Percentiles rank a stretch among this genome's conserved stretches.
Conservation (phyloP, 2,888 invertebrate genomes). For the Alcis repandata region DNA sequence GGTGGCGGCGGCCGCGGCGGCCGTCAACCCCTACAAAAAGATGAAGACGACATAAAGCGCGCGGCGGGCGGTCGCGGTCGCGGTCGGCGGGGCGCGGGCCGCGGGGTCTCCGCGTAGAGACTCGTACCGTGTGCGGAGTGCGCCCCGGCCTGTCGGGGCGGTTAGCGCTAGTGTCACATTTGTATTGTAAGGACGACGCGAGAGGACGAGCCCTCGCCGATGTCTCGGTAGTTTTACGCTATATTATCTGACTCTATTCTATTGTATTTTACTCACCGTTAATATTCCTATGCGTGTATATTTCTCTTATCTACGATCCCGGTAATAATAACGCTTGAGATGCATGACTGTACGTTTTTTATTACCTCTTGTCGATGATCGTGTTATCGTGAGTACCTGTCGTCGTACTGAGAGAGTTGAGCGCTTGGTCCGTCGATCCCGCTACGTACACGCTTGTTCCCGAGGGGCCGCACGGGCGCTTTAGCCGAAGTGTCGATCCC, state of each 20-base stretch:
- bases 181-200: slow-evolving; percentile 86
- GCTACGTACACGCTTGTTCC: slow-evolving; percentile 86
- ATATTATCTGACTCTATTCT: slow-evolving; percentile 71
- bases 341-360: slow-evolving; percentile 95
- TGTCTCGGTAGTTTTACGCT: slow-evolving; percentile 84
- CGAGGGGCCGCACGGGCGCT: slow-evolving; percentile 84
- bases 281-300: slow-evolving; percentile 85
- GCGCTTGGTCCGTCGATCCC: slow-evolving; percentile 85
- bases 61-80: slow-evolving; percentile 52
- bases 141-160: slow-evolving; percentile 83
- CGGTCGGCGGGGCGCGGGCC: slow-evolving; percentile 80
- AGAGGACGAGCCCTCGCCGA: slow-evolving; percentile 79
- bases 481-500: slow-evolving; percentile 82
- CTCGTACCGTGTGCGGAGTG: slow-evolving; percentile 79
- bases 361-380: slow-evolving; percentile 84
- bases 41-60: slow-evolving; percentile 93
- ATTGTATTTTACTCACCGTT: slow-evolving; percentile 83
- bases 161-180: slow-evolving; percentile 85
- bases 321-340: slow-evolving; percentile 95
- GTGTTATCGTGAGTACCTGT: slow-evolving; percentile 76
- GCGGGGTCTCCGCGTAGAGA: slow-evolving; percentile 85
- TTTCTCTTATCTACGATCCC: slow-evolving; percentile 89
- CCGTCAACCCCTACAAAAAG: slow-evolving; percentile 95
- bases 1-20: slow-evolving; percentile 74
- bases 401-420: slow-evolving; percentile 84